Percentiles rank a stretch among this genome's conserved stretches.
These are phyloP conservation scores for Muntiacus reevesi DNA, from an alignment of 2,113 vertebrate genomes.

Conservation along the genomic window DNA sequence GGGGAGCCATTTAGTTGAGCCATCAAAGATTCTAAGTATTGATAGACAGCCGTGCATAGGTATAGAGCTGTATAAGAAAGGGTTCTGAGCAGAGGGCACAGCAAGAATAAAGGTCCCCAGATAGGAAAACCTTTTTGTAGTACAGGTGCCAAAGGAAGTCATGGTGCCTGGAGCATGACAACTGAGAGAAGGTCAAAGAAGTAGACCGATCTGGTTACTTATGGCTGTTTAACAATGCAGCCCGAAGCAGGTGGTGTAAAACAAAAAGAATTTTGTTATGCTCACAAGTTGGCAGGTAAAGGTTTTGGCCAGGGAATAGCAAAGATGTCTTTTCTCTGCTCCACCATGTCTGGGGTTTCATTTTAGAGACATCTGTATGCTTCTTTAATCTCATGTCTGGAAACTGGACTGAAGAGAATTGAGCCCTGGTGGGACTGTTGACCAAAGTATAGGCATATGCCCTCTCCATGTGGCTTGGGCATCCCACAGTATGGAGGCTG, in stretches of 20 bases:
- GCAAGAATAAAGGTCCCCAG: neutral
- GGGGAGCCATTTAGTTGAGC: neutral
- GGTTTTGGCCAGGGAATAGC: neutral
- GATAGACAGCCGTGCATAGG: neutral
- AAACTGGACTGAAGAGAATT: neutral
- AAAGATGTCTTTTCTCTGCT: neutral
- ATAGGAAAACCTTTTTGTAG: neutral
- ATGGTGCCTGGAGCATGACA: neutral
- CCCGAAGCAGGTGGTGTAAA: neutral
- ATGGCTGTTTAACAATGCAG: neutral
- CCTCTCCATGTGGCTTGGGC: neutral
- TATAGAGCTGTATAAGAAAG: neutral
- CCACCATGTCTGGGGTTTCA: neutral
- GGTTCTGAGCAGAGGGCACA: neutral
- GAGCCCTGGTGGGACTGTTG: accelerated
- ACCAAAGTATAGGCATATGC: neutral
- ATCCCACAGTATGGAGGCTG: neutral
- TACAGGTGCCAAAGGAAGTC: neutral
- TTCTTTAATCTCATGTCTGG: neutral
- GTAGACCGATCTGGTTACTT: neutral
- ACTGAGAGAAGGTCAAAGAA: neutral
- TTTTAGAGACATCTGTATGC: neutral
- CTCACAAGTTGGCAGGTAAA: neutral
- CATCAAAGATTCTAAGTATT: neutral
- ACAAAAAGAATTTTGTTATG: neutral